A percentile compares a stretch with the other conserved stretches of the same genome.
These are phyloP conservation scores for Ctenoplectra terminalis DNA, from an alignment of 1,140 invertebrate genomes.

Conservation along the genomic window DNA sequence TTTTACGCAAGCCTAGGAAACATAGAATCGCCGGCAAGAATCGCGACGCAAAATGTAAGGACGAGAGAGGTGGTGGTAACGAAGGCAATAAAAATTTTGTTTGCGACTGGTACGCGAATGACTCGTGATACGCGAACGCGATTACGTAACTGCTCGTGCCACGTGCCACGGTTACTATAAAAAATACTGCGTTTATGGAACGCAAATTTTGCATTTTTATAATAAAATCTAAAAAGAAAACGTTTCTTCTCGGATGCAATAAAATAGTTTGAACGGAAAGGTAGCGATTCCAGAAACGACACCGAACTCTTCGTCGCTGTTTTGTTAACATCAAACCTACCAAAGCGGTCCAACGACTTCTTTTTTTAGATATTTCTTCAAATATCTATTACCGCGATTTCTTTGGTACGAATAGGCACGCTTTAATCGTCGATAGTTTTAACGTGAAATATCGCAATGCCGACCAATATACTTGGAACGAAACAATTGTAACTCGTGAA, in stretches of 20 bases:
- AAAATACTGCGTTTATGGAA: not conserved
- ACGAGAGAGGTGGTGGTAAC: not conserved
- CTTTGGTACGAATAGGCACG: no score
- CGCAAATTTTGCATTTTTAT: not conserved
- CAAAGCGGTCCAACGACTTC: no score
- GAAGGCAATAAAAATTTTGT: slow-evolving; percentile 34
- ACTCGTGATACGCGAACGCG: not conserved
- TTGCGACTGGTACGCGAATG: slow-evolving; percentile 17
- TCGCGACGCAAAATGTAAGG: slow-evolving; percentile 1
- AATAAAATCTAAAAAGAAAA: not conserved
- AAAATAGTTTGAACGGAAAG: no score
- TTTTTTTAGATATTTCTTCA: no score
- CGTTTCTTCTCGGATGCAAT: no score
- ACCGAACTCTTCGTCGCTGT: no score
- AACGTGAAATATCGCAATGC: slow-evolving; percentile 24
- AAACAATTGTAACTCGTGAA: slow-evolving; percentile 22
- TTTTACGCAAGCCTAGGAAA: slow-evolving; percentile 32
- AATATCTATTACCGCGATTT: no score
- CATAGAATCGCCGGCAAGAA: slow-evolving; percentile 4
- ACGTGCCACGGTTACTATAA: not conserved
- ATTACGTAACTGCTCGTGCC: slow-evolving; percentile 26
- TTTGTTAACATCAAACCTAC: no score
- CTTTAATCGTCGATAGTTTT: no score
- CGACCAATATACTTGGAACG: not conserved
- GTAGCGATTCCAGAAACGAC: no score